phyloP scores from a whole-genome alignment of 2,888 invertebrate genomes.

The Mythimna albipuncta region DNA sequence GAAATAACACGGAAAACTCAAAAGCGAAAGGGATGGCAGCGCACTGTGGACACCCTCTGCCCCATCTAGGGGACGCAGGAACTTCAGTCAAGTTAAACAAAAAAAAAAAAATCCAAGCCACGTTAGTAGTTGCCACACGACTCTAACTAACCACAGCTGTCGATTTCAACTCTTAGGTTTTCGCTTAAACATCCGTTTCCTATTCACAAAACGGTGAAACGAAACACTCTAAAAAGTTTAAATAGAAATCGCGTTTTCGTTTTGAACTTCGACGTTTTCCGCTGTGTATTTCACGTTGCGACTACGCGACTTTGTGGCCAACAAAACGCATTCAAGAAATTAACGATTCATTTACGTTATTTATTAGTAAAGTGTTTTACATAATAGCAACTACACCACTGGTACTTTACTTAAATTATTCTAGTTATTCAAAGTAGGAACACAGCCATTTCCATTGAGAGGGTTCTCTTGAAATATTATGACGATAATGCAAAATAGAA shows the following conservation, averaged over 20 bases:
- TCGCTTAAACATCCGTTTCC: slow-evolving; percentile 15
- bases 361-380: slow-evolving; percentile 6
- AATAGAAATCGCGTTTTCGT: slow-evolving; percentile 49
- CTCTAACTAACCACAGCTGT: neutral
- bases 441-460: slow-evolving; percentile 7
- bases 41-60: no score
- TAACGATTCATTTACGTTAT: slow-evolving; percentile 27
- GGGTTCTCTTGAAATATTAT: slow-evolving; percentile 3
- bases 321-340: slow-evolving; percentile 27
- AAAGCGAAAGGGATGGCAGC: no score
- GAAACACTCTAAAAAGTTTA: slow-evolving; percentile 46
- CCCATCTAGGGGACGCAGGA: no score
- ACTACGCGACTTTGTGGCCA: slow-evolving; percentile 12
- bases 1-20: no score
- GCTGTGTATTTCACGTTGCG: slow-evolving; percentile 4
- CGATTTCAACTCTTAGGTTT: slow-evolving; percentile 6
- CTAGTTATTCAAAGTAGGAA: slow-evolving; percentile 4
- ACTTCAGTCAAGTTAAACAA: no score
- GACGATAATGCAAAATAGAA: neutral
- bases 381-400: neutral
- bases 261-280: slow-evolving; percentile 35
- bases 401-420: neutral
- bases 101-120: neutral
- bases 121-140: neutral
- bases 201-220: slow-evolving; percentile 31